Base-by-base conservation (phyloP, 2,797 vertebrate genomes). In the Tragelaphus eurycerus region DNA sequence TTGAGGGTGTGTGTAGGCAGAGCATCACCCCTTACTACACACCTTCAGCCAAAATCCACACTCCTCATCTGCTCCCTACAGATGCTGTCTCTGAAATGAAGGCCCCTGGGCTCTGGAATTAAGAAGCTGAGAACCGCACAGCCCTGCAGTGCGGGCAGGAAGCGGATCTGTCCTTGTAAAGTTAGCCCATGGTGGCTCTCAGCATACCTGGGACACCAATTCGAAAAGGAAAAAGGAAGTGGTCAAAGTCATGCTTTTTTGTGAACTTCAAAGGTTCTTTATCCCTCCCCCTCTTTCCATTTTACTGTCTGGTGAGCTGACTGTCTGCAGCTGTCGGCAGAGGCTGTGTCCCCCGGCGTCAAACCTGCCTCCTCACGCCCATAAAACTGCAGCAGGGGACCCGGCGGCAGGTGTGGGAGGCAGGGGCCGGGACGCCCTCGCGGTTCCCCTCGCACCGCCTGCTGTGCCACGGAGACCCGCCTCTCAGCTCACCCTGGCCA, bases 281-380 rank as follows among this genome's bases (percentile, higher is more conserved):
- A 93, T 98, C 97, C 98, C 98, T 98, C 98, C 98, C 97, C 83
- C 97, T 98, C 98, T 99, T 99, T 98, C 98, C 99, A 99, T 99
- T 99, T 99, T 99, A 99, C 98, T 99, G 98, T 99, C 98, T 99
- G 98, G 97, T 87, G 97, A 79, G 98, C 98, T 98, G 97, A 89
- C 98, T 95, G 98, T 98, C 98, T 98, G 98, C 99, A 99, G 99
- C 99, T 99, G 99, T 98, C 93, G 96, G 98, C 97, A 89, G 92
- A 93, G 98, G 97, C 98, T 94, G 97, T 97, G 98, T 98, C 98
- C 98, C 97, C 81, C 34, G 98, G 99, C 98, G 98, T 99, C 99
- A 99, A 99, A 99, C 98, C 99, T 99, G 99, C 99, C 99, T 99
- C 99, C 99, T 99, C 98, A 95, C 93, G 98, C 98, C 98, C 99